Conservation (phyloP, 1,140 invertebrate genomes). For the Battus philenor region DNA sequence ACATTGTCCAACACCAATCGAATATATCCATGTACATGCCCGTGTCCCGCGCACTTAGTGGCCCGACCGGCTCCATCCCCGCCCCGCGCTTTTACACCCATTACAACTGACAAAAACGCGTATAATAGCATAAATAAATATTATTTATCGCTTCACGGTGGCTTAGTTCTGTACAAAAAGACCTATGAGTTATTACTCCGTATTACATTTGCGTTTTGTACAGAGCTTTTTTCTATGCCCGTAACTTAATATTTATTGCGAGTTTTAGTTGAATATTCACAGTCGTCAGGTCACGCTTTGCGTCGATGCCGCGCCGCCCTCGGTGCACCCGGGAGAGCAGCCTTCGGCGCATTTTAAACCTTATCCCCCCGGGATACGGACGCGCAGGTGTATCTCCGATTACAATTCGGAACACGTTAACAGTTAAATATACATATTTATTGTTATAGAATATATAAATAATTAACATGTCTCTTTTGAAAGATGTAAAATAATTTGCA, state of each 20-base stretch:
- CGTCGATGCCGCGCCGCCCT: slow-evolving; percentile 33
- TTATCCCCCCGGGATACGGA: slow-evolving; percentile 15
- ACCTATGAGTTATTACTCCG: slow-evolving; percentile 69
- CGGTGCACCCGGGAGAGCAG: slow-evolving; percentile 1
- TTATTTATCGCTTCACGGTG: slow-evolving; percentile 75
- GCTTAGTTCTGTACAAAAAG: slow-evolving; percentile 71
- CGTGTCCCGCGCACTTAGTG: slow-evolving; percentile 21
- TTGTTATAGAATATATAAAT: slow-evolving; percentile 21
- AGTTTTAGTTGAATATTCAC: slow-evolving; percentile 66
- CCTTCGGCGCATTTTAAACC: slow-evolving; percentile 19
- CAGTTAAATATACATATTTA: slow-evolving; percentile 22
- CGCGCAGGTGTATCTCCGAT: neutral
- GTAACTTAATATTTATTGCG: slow-evolving; percentile 73
- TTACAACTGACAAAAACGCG: slow-evolving; percentile 71
- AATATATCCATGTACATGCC: no score
- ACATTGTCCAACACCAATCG: no score
- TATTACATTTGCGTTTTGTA: slow-evolving; percentile 69
- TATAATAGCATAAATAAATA: slow-evolving; percentile 76
- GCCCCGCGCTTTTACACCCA: slow-evolving; percentile 62
- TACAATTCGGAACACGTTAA: neutral
- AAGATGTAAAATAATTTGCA: slow-evolving; percentile 8
- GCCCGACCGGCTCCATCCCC: slow-evolving; percentile 28
- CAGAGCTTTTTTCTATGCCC: slow-evolving; percentile 59
- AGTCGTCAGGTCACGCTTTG: slow-evolving; percentile 55
- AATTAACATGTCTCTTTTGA: slow-evolving; percentile 19